Percentiles rank a stretch among this genome's conserved stretches.
Conservation (phyloP, 1,140 invertebrate species). For the Diorhabda carinulata region DNA sequence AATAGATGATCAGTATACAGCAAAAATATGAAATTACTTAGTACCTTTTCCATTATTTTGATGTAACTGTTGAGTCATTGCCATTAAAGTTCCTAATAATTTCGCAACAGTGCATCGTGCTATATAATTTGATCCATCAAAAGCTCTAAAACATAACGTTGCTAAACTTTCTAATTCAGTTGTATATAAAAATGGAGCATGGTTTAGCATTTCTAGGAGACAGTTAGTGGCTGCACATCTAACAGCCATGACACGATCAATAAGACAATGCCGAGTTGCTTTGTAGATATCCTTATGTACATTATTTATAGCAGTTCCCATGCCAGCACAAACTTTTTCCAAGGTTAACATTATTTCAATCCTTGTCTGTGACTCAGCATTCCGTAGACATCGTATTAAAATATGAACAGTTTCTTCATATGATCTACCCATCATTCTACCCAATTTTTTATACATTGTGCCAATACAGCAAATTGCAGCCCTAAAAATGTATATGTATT, state of each 20-base stretch:
- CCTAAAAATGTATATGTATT: slow-evolving; percentile 53
- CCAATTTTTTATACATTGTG: slow-evolving; percentile 96
- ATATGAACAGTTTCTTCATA: slow-evolving; percentile 97
- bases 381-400: slow-evolving; percentile 85
- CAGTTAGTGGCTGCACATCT: slow-evolving; percentile 86
- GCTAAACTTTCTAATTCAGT: slow-evolving; percentile 86
- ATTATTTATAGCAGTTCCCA: slow-evolving; percentile 81
- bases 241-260: slow-evolving; percentile 88
- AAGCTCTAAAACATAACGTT: slow-evolving; percentile 83
- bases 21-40: slow-evolving; percentile 29
- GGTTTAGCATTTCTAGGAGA: slow-evolving; percentile 82
- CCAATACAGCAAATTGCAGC: slow-evolving; percentile 95
- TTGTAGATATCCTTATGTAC: slow-evolving; percentile 93
- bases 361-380: slow-evolving; percentile 91
- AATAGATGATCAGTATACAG: background rate
- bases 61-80: slow-evolving; percentile 69
- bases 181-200: slow-evolving; percentile 83
- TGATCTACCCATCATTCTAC: slow-evolving; percentile 96
- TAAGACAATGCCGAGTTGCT: slow-evolving; percentile 76
- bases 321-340: slow-evolving; percentile 84
- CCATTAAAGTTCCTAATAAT: slow-evolving; percentile 81
- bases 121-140: slow-evolving; percentile 94
- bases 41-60: slow-evolving; percentile 49
- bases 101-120: slow-evolving; percentile 88
- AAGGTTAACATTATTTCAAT: slow-evolving; percentile 96